phyloP scores from a whole-genome alignment of 2,797 vertebrate genomes.

The Lepus oiostolus region DNA sequence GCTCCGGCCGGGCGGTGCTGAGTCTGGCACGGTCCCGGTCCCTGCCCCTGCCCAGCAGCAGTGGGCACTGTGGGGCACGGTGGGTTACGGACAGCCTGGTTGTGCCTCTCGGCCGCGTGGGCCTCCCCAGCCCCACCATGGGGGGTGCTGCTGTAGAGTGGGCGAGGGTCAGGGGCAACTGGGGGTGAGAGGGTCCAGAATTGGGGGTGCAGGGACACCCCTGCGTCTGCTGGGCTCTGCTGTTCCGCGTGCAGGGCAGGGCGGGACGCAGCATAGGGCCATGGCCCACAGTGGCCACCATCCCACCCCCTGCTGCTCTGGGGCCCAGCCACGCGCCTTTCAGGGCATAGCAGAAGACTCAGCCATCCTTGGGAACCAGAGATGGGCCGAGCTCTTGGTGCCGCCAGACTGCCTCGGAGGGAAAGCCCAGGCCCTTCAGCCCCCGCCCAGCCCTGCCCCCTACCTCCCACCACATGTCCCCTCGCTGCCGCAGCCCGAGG shows the following conservation, averaged over 20 bases:
- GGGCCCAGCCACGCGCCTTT: not conserved
- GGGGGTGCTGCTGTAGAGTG: not conserved
- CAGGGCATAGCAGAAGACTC: not conserved
- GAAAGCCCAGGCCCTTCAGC: too few species aligned
- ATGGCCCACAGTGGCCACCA: too few species aligned
- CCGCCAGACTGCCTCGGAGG: too few species aligned
- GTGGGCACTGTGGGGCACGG: too few species aligned
- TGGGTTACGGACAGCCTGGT: too few species aligned
- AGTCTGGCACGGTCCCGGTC: not conserved
- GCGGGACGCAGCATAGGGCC: too few species aligned
- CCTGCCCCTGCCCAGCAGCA: too few species aligned
- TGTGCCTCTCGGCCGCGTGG: too few species aligned
- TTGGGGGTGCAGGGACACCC: not conserved
- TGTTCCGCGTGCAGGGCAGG: too few species aligned
- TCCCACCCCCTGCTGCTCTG: not conserved
- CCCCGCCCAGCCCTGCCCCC: not conserved
- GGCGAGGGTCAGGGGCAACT: not conserved
- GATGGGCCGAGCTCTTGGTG: too few species aligned
- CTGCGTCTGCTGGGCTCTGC: not conserved
- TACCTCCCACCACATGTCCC: too few species aligned
- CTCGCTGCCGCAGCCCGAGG: not conserved
- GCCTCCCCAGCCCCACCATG: too few species aligned
- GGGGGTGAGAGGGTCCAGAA: not conserved
- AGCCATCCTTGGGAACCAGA: not conserved
- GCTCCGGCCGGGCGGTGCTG: not conserved